Evolutionary conservation across 2,113 vertebrate genomes (phyloP).

Genomic region (Callipepla squamata): DNA sequence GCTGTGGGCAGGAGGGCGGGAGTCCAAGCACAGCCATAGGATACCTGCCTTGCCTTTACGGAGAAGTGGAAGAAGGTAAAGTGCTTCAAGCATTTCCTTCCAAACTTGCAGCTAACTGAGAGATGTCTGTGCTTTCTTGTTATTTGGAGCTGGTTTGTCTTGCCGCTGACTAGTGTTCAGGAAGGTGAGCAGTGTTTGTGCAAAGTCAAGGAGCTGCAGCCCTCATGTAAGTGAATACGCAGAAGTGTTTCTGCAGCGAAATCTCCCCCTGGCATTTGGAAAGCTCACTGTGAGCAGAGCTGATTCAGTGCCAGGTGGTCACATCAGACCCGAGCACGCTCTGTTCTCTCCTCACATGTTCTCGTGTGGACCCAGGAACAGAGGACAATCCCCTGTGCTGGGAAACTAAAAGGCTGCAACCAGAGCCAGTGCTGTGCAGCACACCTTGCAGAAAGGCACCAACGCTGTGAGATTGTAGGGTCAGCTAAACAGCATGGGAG

Average conservation of each 20-base stretch:
- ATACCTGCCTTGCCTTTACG: not conserved
- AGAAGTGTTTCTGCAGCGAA: not conserved
- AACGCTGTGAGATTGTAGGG: not conserved
- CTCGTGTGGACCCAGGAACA: not conserved
- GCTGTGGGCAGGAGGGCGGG: not conserved
- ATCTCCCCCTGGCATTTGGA: not conserved
- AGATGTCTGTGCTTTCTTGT: not conserved
- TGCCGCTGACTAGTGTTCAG: not conserved
- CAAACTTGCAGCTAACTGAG: not conserved
- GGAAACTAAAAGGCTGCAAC: not conserved
- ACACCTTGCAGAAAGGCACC: not conserved
- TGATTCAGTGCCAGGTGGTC: not conserved
- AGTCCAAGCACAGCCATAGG: not conserved
- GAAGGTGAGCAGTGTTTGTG: not conserved
- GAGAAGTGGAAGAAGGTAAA: not conserved
- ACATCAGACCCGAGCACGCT: not conserved
- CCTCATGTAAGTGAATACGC: rapidly evolving
- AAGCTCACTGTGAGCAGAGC: not conserved
- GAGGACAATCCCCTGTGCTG: not conserved
- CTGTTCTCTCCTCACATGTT: not conserved
- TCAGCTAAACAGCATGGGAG: not conserved
- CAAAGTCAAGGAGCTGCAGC: not conserved
- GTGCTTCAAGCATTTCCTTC: not conserved
- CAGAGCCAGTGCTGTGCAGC: not conserved
- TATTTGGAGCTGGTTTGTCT: not conserved